A percentile compares a stretch with the other conserved stretches of the same genome.
Evolutionary conservation across 1,140 invertebrate species (phyloP).

Genomic region (Drosophila equinoxialis): DNA sequence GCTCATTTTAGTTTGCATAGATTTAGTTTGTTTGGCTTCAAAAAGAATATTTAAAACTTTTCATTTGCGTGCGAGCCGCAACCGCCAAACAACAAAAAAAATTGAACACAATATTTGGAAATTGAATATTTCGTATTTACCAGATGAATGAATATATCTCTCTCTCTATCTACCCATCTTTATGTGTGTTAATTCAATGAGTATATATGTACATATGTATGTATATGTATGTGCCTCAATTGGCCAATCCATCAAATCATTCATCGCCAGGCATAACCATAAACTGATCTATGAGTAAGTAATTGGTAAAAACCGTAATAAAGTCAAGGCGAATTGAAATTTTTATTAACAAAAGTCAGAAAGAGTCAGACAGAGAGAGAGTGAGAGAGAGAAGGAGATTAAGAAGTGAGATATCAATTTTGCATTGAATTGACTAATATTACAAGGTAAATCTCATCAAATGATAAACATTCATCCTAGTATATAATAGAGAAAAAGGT

Average conservation of each 20-base stretch:
- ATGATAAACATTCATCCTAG: too few relatives aligned
- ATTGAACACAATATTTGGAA: constrained; percentile 72
- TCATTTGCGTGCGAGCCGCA: neutral
- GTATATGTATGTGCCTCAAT: constrained; percentile 49
- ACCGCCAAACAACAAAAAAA: constrained; percentile 14
- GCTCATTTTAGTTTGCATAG: too few relatives aligned
- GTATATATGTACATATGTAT: constrained; percentile 30
- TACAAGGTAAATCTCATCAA: too few relatives aligned
- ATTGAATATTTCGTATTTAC: constrained; percentile 60
- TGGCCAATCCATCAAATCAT: constrained; percentile 69
- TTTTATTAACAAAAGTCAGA: constrained; percentile 1
- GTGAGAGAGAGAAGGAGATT: neutral
- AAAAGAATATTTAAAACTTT: neutral
- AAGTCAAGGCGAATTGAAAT: constrained; percentile 12
- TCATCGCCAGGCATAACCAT: constrained; percentile 49
- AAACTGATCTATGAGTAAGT: constrained; percentile 30
- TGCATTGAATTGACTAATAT: neutral
- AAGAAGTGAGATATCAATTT: neutral
- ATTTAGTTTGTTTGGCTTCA: neutral
- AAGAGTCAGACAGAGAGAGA: neutral
- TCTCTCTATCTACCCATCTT: neutral
- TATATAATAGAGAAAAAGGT: too few relatives aligned
- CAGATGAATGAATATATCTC: constrained; percentile 39
- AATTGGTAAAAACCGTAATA: constrained; percentile 8
- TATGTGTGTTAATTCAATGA: neutral